Evolutionary conservation across 2,888 invertebrate genomes (phyloP), one percentile per base, ranked within the genome.

Genomic region (Aethes cnicana): DNA sequence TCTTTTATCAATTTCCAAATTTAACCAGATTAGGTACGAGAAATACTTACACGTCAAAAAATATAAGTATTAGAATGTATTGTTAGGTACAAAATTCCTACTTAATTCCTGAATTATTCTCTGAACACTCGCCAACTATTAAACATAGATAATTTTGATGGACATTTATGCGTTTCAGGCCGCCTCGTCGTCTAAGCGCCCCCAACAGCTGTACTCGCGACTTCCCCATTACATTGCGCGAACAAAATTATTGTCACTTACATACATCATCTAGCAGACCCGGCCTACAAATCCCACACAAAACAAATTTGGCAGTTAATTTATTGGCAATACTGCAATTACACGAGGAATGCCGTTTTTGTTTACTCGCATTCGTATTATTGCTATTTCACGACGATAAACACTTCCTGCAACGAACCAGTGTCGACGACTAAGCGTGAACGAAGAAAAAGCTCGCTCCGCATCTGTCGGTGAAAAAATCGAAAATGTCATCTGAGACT

Each of bases 351-450:
- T 74, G 72, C 68, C 67, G 66, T 77, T 77, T 76, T 69, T 77
- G 76, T 81, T 78, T 80, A 80, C 78, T 73, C 71, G 72, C 72
- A 74, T 77, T 77, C 69, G 66, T 69, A 64, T 71, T 56, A 60
- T 56, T 37, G 12, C 23, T n/a, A 25, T n/a, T 11, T n/a, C 16
- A 25, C 25, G 25, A 44, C 48, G 7, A 32, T 56, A 17, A 43
- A 30, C 36, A 32, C 36, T 50, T 50, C 43, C 36, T 37, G 36
- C 36, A 36, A 36, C 25, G 46, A 16, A 36, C 18, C n/a, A n/a
- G n/a, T n/a, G n/a, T n/a, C n/a, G n/a, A n/a, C n/a, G n/a, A n/a
- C n/a, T n/a, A n/a, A n/a, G n/a, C n/a, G n/a, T n/a, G n/a, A n/a
- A n/a, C n/a, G n/a, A n/a, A n/a, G n/a, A n/a, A n/a, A n/a, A n/a